Evolutionary conservation across 1,140 invertebrate species (phyloP), one percentile per base, ranked within the genome.

Genomic region (Scaptomyza montana): DNA sequence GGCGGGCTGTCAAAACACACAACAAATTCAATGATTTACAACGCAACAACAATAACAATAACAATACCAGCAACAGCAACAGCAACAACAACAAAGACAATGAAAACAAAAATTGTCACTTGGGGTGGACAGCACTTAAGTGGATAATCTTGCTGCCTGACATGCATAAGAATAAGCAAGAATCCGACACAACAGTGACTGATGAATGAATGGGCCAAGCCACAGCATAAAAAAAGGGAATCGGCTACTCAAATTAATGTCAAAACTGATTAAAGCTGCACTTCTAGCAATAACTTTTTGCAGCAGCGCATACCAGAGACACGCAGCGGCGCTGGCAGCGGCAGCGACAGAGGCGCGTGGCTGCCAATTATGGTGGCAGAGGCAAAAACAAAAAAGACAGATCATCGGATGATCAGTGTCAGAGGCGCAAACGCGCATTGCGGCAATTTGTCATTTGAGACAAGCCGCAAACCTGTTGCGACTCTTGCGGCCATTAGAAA

Each of bases 1-100:
- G 87, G 61, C 78, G 79, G 72, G 68, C 87, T 90, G 81, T 90
- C 87, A 90, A 86, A 90, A 90, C 81, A 90, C 74, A 65, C 72
- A 66, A 60, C 43, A 63, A 72, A 69, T 80, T 70, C 65, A 78
- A 89, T 89, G 84, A 89, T 89, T 89, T 89, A 89, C 84, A 89
- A 77, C 54, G 64, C 64, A 45, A 43, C 59, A 19, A 55, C 39
- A 25, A 63, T 43, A 36, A 49, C n/a, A n/a, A n/a, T n/a, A n/a
- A n/a, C n/a, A n/a, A n/a, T n/a, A n/a, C n/a, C n/a, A n/a, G n/a
- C n/a, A n/a, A n/a, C 63, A 13, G 28, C 55, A 16, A 60, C 57
- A 46, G 1, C 21, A 25, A 25, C 21, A 25, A 59, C 9, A 50
- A 54, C 50, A 51, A 64, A 36, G 61, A 72, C 61, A 74, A 70